A percentile compares a stretch with the other conserved stretches of the same genome.
phyloP scores from a whole-genome alignment of 2,888 invertebrate species.

The Antheraea yamamai region DNA sequence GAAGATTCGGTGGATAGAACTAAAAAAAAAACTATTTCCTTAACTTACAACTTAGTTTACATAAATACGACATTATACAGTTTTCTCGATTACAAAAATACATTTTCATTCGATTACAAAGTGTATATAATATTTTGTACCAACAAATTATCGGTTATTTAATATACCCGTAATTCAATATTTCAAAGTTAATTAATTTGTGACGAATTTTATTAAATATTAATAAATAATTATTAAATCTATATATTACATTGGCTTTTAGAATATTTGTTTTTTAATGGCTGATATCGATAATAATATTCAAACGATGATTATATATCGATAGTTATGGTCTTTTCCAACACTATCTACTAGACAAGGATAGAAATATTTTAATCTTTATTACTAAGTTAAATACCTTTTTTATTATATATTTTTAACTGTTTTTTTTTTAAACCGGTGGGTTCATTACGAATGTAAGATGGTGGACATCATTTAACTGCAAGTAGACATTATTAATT shows the following conservation, averaged over 20 bases:
- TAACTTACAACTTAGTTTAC: not conserved
- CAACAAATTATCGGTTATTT: conserved; percentile 16
- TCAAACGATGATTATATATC: not conserved
- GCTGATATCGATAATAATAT: not conserved
- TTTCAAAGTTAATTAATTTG: conserved; percentile 31
- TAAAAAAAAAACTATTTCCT: conserved; percentile 26
- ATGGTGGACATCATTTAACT: not conserved
- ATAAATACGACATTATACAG: not conserved
- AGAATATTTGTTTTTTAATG: not conserved
- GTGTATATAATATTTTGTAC: conserved; percentile 16
- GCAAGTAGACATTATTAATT: not conserved
- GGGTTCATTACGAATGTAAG: not conserved
- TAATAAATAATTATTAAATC: not conserved
- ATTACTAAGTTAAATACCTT: not conserved
- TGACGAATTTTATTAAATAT: conserved; percentile 34
- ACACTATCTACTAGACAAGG: not conserved
- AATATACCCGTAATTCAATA: conserved; percentile 43
- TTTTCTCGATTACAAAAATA: conserved; percentile 1
- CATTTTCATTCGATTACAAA: conserved; percentile 7
- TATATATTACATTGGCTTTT: not conserved
- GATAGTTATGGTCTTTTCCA: not conserved
- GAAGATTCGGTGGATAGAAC: conserved; percentile 47
- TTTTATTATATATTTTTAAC: not conserved
- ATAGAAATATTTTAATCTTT: not conserved
- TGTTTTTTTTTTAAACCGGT: not conserved